Percentiles rank a stretch among this genome's conserved stretches.
Evolutionary conservation across 2,113 vertebrate genomes (phyloP).

Genomic region (Nematolebias whitei): DNA sequence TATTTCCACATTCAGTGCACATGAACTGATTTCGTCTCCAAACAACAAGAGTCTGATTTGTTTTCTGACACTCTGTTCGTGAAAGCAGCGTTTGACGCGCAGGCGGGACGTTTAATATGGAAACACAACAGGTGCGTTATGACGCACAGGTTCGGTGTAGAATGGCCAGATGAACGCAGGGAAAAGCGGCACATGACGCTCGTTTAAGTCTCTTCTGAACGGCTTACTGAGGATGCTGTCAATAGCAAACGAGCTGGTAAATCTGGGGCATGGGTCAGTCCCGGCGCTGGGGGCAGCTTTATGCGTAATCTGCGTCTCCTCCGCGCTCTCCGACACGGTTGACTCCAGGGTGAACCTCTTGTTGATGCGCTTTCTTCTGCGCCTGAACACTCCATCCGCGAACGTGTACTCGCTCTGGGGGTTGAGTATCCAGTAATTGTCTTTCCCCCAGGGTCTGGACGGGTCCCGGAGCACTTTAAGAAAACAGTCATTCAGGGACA

Average conservation of each 20-base stretch:
- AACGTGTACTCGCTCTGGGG: slow-evolving; percentile 97
- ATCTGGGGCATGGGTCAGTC: slow-evolving; percentile 74
- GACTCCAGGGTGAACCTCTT: slow-evolving; percentile 64
- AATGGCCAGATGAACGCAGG: slow-evolving; percentile 65
- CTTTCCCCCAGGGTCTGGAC: slow-evolving; percentile 95
- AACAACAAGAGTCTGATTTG: slow-evolving; percentile 27
- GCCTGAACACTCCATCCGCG: slow-evolving; percentile 93
- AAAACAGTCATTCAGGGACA: slow-evolving; percentile 95
- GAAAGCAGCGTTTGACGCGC: slow-evolving; percentile 44
- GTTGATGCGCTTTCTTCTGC: slow-evolving; percentile 89
- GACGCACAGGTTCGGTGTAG: slow-evolving; percentile 57
- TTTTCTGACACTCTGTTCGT: slow-evolving; percentile 13
- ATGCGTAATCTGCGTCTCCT: slow-evolving; percentile 23
- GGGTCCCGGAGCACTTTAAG: slow-evolving; percentile 94
- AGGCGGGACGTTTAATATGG: slow-evolving; percentile 27
- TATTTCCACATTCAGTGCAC: slow-evolving; percentile 26
- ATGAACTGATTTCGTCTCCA: neutral
- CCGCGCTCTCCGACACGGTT: slow-evolving; percentile 31
- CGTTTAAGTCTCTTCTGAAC: slow-evolving; percentile 74
- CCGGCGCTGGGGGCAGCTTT: slow-evolving; percentile 3
- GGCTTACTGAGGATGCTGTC: slow-evolving; percentile 93
- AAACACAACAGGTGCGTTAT: slow-evolving; percentile 55
- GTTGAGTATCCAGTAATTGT: slow-evolving; percentile 99
- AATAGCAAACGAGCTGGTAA: slow-evolving; percentile 91
- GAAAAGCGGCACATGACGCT: neutral